Conservation (phyloP, 1,140 invertebrate species). For the Cherax quadricarinatus region DNA sequence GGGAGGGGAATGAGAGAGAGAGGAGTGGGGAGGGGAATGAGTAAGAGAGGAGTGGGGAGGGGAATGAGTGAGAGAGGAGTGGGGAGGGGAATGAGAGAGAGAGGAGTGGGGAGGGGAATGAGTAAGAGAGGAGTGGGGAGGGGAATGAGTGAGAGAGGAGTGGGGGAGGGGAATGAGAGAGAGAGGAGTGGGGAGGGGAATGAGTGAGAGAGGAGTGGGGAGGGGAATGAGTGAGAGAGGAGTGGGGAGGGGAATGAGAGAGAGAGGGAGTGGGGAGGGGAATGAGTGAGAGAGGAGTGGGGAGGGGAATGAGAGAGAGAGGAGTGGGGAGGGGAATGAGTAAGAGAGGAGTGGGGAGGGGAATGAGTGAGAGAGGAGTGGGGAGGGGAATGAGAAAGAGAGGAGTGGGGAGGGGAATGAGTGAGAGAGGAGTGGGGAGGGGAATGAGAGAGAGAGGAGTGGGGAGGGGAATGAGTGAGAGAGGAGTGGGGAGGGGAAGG, state of each 20-base stretch:
- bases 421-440: neutral
- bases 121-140: neutral
- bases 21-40: neutral
- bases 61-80: neutral
- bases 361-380: neutral
- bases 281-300: too few relatives aligned
- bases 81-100: too few relatives aligned
- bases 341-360: neutral
- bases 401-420: too few relatives aligned
- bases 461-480: neutral
- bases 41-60: neutral
- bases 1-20: neutral
- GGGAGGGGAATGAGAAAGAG: neutral
- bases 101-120: too few relatives aligned
- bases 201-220: neutral
- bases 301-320: neutral
- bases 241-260: too few relatives aligned
- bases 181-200: neutral
- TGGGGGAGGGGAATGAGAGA: neutral
- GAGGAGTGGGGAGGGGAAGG: neutral
- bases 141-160: neutral
- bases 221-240: neutral
- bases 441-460: neutral
- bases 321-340: neutral
- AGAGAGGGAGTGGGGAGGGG: too few relatives aligned